phyloP scores from a whole-genome alignment of 2,888 invertebrate species.

The Pachymerium ferrugineum region DNA sequence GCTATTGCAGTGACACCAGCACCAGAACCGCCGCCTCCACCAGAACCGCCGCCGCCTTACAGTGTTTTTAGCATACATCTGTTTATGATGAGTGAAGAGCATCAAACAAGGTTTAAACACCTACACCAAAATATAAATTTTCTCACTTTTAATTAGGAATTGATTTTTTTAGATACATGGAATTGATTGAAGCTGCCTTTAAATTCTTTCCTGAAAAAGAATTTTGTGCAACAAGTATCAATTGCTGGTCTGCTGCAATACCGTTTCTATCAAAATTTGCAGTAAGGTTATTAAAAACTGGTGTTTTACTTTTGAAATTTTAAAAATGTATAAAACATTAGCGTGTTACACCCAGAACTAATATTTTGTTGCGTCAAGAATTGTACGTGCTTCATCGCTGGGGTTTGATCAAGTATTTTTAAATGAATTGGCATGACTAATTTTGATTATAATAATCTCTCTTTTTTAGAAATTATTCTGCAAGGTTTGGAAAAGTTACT shows the following conservation, averaged over 20 bases:
- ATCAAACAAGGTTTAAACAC: neutral
- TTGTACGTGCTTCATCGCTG: slow-evolving; percentile 30
- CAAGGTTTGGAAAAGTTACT: neutral
- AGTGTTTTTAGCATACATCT: slow-evolving; percentile 28
- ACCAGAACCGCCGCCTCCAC: neutral
- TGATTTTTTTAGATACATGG: neutral
- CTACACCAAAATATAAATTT: neutral
- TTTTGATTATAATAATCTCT: too few relatives aligned
- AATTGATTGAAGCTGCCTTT: slow-evolving; percentile 28
- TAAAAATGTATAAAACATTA: slow-evolving; percentile 1
- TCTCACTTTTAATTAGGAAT: neutral
- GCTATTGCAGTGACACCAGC: neutral
- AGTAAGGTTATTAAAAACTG: too few relatives aligned
- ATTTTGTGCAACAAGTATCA: slow-evolving; percentile 8
- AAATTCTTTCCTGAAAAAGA: slow-evolving; percentile 2
- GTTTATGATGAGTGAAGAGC: slow-evolving; percentile 6
- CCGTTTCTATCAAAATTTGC: slow-evolving; percentile 20
- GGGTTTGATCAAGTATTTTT: slow-evolving; percentile 21
- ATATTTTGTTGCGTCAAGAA: neutral
- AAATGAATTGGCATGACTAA: neutral
- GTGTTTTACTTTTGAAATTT: neutral
- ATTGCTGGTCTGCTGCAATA: neutral
- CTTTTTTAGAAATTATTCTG: neutral
- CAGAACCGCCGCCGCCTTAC: neutral
- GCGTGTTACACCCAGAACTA: neutral